Base-by-base conservation (phyloP, 1,140 invertebrate species). In the Drosophila pallidifrons region DNA sequence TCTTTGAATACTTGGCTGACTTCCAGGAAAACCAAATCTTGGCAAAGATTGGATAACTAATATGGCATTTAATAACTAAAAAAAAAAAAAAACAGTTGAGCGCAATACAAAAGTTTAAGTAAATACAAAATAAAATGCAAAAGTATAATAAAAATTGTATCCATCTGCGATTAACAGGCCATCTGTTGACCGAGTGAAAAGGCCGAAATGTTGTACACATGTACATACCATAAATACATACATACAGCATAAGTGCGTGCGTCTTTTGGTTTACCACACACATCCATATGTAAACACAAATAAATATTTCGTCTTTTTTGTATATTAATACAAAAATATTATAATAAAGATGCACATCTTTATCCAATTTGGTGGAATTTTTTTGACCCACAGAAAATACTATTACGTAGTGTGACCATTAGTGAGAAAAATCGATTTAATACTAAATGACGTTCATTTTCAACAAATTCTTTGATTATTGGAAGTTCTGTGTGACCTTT, bases 161-260 rank as follows among this genome's bases (percentile, higher is more conserved):
- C 38, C 7, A 32, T 32, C 38, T 41, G 8, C 10, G 11, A 41
- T 10, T 41, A 41, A 11, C 38, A 11, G 38, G 11, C 38, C 38
- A 41, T 41, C 38, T 47, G n/a, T 47, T 20, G 15, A 47, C 45
- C 13, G 11, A 47, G 13, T 47, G 45, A 47, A 47, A 47, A 32
- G 7, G 30, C 20, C 20, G 20, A 25, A 25, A 25, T 25, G 13
- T 46, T 46, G 8, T 38, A 38, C 6, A 38, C 15, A 55, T 54
- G 35, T 30, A 32, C 20, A 25, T 25, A 32, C 30, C 30, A 15
- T 25, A 55, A n/a, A 65, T 54, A 10, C 16, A 41, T 52, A 32
- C 28, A 41, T 28, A 49, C 25, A 63, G 46, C 5, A 46, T 41
- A 41, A n/a, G 11, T 8, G 7, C 7, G 30, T 32, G 30, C 7